A percentile compares a stretch with the other conserved stretches of the same genome.
These are phyloP conservation scores for Stenoptilia bipunctidactyla DNA, from an alignment of 2,888 invertebrate genomes.

Conservation along the genomic window DNA sequence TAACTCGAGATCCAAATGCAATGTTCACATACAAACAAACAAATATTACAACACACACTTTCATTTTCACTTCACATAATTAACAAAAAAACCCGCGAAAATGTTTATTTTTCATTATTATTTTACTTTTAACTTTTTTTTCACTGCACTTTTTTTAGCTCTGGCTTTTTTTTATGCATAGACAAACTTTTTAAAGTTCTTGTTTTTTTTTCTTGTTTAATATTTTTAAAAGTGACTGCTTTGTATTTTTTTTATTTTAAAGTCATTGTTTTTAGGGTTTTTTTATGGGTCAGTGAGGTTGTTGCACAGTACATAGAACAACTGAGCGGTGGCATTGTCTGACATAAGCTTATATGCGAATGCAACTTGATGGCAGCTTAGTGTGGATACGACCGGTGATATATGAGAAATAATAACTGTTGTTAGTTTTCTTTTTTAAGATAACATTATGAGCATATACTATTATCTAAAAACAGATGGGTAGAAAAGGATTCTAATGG, in stretches of 20 bases:
- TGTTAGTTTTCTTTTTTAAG: no score
- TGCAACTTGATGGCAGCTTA: slow-evolving; percentile 31
- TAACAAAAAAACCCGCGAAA: slow-evolving; percentile 18
- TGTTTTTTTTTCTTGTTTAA: no score
- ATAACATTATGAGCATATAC: no score
- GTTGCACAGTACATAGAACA: slow-evolving; percentile 38
- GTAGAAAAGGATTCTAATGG: no score
- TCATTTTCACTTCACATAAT: slow-evolving; percentile 46
- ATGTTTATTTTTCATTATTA: not conserved
- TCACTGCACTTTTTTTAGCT: not conserved
- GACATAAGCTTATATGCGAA: slow-evolving; percentile 63
- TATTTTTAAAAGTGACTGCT: not conserved
- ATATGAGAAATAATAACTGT: no score
- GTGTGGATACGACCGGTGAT: slow-evolving; percentile 28
- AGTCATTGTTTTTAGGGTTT: slow-evolving; percentile 2
- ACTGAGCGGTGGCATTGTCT: slow-evolving; percentile 58
- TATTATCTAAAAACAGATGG: no score
- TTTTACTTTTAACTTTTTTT: not conserved
- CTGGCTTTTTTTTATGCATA: no score
- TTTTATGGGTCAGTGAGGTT: slow-evolving; percentile 45
- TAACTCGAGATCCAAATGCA: slow-evolving; percentile 43
- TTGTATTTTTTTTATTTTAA: slow-evolving; percentile 12
- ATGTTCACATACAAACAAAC: slow-evolving; percentile 33
- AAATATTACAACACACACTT: slow-evolving; percentile 33
- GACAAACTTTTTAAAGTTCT: no score